Evolutionary conservation across 2,113 vertebrate species (phyloP).

Genomic region (Dasyprocta punctata): DNA sequence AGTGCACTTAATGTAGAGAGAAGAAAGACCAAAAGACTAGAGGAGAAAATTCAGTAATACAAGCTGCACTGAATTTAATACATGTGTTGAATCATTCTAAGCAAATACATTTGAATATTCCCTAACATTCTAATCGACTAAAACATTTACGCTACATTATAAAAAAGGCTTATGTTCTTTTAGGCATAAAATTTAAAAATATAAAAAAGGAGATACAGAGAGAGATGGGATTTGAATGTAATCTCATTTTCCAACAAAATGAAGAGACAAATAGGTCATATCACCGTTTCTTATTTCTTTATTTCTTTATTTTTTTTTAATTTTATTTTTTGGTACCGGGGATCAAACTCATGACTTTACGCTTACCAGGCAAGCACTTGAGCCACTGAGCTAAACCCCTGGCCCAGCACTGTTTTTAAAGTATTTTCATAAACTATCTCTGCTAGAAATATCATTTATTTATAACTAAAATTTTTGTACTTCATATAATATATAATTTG

Average conservation of each 20-base stretch:
- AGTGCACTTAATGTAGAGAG: constrained; percentile 8
- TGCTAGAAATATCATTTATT: constrained; percentile 6
- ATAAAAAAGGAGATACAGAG: not conserved
- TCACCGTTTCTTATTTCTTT: too few relatives aligned
- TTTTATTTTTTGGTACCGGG: too few relatives aligned
- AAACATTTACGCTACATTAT: not conserved
- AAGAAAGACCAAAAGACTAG: constrained; percentile 55
- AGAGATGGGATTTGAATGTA: not conserved
- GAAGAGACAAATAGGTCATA: not conserved
- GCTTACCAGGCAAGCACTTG: too few relatives aligned
- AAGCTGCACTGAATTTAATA: constrained; percentile 26
- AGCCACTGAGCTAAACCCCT: too few relatives aligned
- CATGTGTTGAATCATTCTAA: not conserved
- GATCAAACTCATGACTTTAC: too few relatives aligned
- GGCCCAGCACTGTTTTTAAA: not conserved
- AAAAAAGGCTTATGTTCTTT: not conserved
- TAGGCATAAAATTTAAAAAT: not conserved
- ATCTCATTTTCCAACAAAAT: not conserved
- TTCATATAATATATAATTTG: not conserved
- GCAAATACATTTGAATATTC: constrained; percentile 48
- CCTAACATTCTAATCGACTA: constrained; percentile 26
- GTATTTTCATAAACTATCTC: not conserved
- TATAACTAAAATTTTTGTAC: constrained; percentile 15
- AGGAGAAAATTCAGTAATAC: constrained; percentile 22
- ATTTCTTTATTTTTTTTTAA: too few relatives aligned